Conservation (phyloP, 2,113 vertebrate species). For the Neotoma lepida region DNA sequence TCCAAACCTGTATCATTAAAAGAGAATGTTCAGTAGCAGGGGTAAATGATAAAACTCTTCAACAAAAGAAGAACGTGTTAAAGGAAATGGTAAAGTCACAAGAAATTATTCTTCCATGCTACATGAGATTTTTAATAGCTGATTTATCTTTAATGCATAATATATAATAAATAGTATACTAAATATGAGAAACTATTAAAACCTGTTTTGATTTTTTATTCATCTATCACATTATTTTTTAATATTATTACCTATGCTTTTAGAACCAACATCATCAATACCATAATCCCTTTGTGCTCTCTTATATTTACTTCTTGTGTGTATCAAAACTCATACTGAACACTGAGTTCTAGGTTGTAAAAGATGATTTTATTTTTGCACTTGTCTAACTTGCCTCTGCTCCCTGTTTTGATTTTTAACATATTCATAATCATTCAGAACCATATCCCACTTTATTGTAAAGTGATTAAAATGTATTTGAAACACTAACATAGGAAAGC, state of each 20-base stretch:
- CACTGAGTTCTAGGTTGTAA: background rate
- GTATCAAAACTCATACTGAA: background rate
- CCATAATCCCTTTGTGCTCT: background rate
- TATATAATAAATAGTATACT: background rate
- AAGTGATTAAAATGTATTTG: constrained; percentile 25
- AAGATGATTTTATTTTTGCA: background rate
- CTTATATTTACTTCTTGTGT: background rate
- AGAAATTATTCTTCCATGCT: background rate
- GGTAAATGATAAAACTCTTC: background rate
- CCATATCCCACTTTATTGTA: background rate
- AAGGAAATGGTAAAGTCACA: background rate
- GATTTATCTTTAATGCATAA: constrained; percentile 7
- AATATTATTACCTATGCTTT: background rate
- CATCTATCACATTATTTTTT: background rate
- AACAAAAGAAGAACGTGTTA: background rate
- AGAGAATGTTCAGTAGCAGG: background rate
- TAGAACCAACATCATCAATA: background rate
- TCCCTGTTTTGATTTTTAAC: background rate
- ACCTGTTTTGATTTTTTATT: background rate
- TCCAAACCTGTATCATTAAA: background rate
- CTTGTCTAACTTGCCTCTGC: background rate
- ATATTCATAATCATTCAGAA: background rate
- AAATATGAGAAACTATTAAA: background rate
- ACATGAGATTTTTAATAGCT: background rate
- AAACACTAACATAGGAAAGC: background rate